Evolutionary conservation across 2,113 vertebrate genomes (phyloP).

Genomic region (Antechinus flavipes): DNA sequence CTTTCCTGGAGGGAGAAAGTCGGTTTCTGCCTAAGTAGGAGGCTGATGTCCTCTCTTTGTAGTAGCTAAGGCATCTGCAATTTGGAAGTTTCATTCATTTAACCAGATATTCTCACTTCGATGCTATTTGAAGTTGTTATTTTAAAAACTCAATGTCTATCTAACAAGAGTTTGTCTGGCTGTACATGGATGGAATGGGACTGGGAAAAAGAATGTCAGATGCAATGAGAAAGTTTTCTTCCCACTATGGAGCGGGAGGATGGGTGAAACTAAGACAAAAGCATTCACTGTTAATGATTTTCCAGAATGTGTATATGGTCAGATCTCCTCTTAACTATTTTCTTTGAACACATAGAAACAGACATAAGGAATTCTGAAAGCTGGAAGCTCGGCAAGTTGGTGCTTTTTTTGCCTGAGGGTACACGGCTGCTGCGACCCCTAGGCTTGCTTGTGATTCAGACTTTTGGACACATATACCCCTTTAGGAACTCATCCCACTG

Average conservation of each 20-base stretch:
- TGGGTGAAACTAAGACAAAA: neutral
- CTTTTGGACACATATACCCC: neutral
- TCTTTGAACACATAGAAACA: neutral
- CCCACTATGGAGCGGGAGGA: neutral
- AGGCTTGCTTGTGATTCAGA: neutral
- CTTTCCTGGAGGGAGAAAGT: neutral
- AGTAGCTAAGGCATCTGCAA: neutral
- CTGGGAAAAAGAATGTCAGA: neutral
- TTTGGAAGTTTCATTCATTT: neutral
- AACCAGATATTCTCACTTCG: neutral
- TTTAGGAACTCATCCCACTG: neutral
- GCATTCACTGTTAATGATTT: neutral
- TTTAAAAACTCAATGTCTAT: neutral
- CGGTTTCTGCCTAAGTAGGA: neutral
- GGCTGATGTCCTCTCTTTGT: neutral
- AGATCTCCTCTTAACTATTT: neutral
- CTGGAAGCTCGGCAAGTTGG: neutral
- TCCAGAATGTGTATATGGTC: neutral
- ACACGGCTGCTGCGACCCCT: too few species aligned
- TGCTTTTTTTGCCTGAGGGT: neutral
- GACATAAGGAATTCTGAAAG: neutral
- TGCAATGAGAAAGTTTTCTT: neutral
- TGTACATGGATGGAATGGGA: too few species aligned
- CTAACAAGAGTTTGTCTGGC: neutral
- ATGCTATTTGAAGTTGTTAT: neutral